Conservation (phyloP, 2,113 vertebrate species). For the Rhagologus leucostigma region DNA sequence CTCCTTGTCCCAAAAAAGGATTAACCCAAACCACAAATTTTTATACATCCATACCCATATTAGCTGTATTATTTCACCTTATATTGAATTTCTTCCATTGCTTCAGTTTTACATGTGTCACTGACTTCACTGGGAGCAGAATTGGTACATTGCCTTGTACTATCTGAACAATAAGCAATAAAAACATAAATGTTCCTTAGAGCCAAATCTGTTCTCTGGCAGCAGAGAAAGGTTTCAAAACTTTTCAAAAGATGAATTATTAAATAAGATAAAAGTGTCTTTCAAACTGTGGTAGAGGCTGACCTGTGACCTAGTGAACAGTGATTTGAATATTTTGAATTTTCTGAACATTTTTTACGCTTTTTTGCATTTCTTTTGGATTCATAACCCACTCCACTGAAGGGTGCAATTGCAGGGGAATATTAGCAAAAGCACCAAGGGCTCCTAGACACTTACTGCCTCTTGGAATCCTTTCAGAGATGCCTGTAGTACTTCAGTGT, state of each 20-base stretch:
- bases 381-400: neutral
- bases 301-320: neutral
- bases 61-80: neutral
- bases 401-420: neutral
- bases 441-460: neutral
- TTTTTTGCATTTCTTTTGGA: neutral
- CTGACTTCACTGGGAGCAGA: neutral
- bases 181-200: neutral
- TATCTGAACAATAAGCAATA: neutral
- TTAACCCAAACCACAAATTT: neutral
- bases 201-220: neutral
- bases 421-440: neutral
- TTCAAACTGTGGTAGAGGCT: neutral
- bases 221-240: neutral
- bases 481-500: neutral
- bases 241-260: neutral
- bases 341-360: neutral
- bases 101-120: neutral
- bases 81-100: neutral
- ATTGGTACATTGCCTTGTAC: neutral
- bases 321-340: slow-evolving; percentile 7
- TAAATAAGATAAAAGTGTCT: neutral
- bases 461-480: neutral
- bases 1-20: neutral
- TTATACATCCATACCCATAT: neutral